Conservation (phyloP, 2,113 vertebrate genomes). For the Thomomys bottae region DNA sequence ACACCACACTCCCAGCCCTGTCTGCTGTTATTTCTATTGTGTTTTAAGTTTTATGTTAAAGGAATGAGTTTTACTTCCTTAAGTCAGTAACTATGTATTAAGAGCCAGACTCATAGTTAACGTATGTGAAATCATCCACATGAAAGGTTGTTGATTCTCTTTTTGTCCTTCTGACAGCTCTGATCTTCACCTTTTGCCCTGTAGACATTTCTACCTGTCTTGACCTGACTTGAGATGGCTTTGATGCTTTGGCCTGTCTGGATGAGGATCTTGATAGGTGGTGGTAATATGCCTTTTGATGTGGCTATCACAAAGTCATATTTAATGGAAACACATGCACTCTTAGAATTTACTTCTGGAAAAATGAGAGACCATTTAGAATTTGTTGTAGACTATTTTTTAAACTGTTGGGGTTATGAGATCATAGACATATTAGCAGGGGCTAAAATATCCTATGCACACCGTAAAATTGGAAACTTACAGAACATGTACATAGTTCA, state of each 20-base stretch:
- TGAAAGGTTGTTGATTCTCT: not conserved
- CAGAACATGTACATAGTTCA: not conserved
- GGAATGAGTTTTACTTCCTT: not conserved
- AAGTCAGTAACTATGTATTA: not conserved
- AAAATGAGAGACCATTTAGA: conserved; percentile 52
- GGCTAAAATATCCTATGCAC: not conserved
- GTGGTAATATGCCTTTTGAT: not conserved
- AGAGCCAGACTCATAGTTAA: conserved; percentile 22
- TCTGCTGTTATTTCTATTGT: not conserved
- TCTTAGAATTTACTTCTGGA: conserved; percentile 33
- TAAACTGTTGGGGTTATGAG: not conserved
- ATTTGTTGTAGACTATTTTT: conserved; percentile 30
- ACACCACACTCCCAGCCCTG: no score
- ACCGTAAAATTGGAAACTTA: not conserved
- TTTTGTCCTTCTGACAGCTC: not conserved
- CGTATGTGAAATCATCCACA: not conserved
- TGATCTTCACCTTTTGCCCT: not conserved
- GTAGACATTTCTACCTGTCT: conserved; percentile 15
- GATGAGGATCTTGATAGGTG: not conserved
- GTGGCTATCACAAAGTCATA: conserved; percentile 4
- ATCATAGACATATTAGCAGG: conserved; percentile 20
- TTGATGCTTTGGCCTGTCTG: conserved; percentile 32
- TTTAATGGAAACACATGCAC: conserved; percentile 3
- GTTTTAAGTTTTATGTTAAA: conserved; percentile 12
- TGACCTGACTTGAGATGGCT: conserved; percentile 10